phyloP scores from a whole-genome alignment of 35 echinoderm and acorn worm species.

The Heliocidaris tuberculata region DNA sequence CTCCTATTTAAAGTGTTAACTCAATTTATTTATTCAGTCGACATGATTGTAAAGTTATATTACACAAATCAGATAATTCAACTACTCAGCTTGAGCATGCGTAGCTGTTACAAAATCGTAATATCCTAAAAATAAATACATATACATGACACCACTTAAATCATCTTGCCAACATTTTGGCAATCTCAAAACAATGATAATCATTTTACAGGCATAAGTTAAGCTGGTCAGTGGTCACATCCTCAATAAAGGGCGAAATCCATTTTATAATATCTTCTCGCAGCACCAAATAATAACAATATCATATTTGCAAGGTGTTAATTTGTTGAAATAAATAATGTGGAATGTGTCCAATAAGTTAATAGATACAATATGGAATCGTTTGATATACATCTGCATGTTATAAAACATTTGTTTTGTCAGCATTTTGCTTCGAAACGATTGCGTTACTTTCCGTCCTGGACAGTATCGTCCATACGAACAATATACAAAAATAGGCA shows the following conservation, averaged over 20 bases:
- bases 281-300: conserved; percentile 31
- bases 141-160: background rate
- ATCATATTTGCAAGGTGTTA: conserved; percentile 26
- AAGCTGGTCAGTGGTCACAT: background rate
- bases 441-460: background rate
- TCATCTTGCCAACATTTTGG: background rate
- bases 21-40: conserved; percentile 19
- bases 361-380: conserved; percentile 39
- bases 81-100: background rate
- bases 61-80: conserved; percentile 31
- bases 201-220: background rate
- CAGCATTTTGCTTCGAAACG: background rate
- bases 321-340: conserved; percentile 20
- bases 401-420: background rate
- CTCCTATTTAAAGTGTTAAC: background rate
- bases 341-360: conserved; percentile 44
- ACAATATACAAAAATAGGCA: background rate
- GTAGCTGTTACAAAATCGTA: background rate
- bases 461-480: background rate
- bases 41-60: conserved; percentile 20
- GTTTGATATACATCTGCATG: conserved; percentile 9
- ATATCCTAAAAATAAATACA: conserved; percentile 21
- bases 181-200: background rate
- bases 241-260: background rate
- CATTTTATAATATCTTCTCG: background rate